These are phyloP conservation scores for Scophthalmus maximus DNA, from an alignment of 2,113 vertebrate genomes.

Conservation along the genomic window DNA sequence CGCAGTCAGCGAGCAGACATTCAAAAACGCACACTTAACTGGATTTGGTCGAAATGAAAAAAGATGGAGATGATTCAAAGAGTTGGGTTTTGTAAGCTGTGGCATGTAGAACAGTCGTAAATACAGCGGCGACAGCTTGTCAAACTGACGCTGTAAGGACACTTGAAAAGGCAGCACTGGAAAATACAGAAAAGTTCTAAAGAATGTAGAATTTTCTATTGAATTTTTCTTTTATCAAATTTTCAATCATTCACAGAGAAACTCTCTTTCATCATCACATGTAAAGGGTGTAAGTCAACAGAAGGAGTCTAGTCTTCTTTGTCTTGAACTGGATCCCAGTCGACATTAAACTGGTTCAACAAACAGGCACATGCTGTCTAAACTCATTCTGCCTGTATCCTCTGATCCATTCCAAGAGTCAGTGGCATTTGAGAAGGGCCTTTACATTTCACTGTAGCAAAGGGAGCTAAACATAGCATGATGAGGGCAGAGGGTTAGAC, in stretches of 20 bases:
- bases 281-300: too few species aligned
- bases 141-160: too few species aligned
- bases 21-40: too few species aligned
- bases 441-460: background rate
- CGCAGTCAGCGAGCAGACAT: too few species aligned
- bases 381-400: background rate
- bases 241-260: too few species aligned
- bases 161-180: background rate
- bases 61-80: background rate
- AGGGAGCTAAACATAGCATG: background rate
- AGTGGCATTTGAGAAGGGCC: slow-evolving; percentile 8
- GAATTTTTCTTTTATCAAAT: too few species aligned
- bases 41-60: slow-evolving; percentile 1
- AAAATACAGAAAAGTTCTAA: slow-evolving; percentile 6
- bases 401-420: background rate
- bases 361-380: background rate
- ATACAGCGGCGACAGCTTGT: too few species aligned
- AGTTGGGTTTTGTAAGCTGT: background rate
- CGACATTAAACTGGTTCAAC: background rate
- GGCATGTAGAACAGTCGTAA: background rate
- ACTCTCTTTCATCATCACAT: too few species aligned
- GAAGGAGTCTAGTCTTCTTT: too few species aligned
- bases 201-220: too few species aligned
- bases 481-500: background rate
- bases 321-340: too few species aligned